A percentile compares a stretch with the other conserved stretches of the same genome.
phyloP scores from a whole-genome alignment of 2,113 vertebrate species.

The Pelobates fuscus region DNA sequence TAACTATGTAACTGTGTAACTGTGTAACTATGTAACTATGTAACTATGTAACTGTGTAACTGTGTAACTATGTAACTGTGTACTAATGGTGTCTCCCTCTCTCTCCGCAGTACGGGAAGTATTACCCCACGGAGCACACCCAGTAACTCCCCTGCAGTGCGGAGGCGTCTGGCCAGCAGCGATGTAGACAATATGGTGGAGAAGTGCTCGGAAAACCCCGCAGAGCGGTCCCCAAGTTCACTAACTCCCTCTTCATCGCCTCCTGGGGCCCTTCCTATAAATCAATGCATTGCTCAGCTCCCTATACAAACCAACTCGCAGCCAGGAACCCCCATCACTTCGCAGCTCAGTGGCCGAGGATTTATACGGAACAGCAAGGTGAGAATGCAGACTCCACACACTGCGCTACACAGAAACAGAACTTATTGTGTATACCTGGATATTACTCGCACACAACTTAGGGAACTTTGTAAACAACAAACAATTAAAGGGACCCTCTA shows the following conservation, averaged over 20 bases:
- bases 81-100: too few relatives aligned
- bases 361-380: constrained; percentile 90
- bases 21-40: too few relatives aligned
- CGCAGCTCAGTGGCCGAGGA: constrained; percentile 77
- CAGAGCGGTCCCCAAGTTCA: constrained; percentile 64
- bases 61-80: too few relatives aligned
- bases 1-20: too few relatives aligned
- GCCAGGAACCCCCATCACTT: constrained; percentile 71
- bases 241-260: constrained; percentile 1
- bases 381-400: too few relatives aligned
- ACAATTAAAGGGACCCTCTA: too few relatives aligned
- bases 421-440: too few relatives aligned
- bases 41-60: too few relatives aligned
- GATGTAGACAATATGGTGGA: constrained; percentile 67
- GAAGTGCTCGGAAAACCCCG: constrained; percentile 63
- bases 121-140: constrained; percentile 87
- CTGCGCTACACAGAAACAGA: not conserved
- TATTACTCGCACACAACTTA: too few relatives aligned
- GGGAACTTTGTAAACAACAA: too few relatives aligned
- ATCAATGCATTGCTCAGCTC: constrained; percentile 29
- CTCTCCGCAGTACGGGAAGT: constrained; percentile 74
- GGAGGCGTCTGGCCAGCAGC: constrained; percentile 75
- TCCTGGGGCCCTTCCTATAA: constrained; percentile 6
- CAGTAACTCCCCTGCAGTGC: constrained; percentile 82
- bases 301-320: constrained; percentile 62